Evolutionary conservation across 2,888 invertebrate species (phyloP), one percentile per base, ranked within the genome.

Genomic region (Orthosia incerta): DNA sequence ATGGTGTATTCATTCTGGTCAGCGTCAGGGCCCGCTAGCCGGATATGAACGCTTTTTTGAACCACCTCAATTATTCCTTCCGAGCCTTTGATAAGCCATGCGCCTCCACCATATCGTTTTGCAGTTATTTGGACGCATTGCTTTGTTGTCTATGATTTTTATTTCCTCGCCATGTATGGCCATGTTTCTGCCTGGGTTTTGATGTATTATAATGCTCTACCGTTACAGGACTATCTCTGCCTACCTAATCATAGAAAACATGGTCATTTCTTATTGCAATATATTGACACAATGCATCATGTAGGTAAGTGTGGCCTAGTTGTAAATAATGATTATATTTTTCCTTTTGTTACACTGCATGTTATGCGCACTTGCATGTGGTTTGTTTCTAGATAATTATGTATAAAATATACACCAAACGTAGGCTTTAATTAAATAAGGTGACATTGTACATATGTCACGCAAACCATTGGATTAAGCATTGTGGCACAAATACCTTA

Each of bases 1-100:
- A 89, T 89, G 90, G 91, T 91, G 89, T 90, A 90, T 91, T 90
- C 91, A 89, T 90, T 89, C 91, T 91, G 90, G 89, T 88, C 89
- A 87, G 86, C 86, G 86, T 86, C 83, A 84, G 79, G 87, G 82
- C 88, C 94, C 94, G 94, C 92, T 95, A 94, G 88, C 94, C 95
- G 95, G 95, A 95, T 92, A 94, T 93, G 90, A 91, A 90, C 89
- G 90, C 90, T 91, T 94, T 92, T 91, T 89, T 87, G 89, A 90
- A 91, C 86, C 87, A 90, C 88, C 87, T 89, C 86, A 85, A 87
- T 91, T 88, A 89, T 89, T 88, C 88, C 74, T 84, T 80, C 79
- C 82, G 71, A 82, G 70, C 79, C 83, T 82, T 84, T 85, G 74
- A 83, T 78, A 70, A 74, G 16, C 65, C 64, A 64, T n/a, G 63